phyloP scores from a whole-genome alignment of 2,888 invertebrate genomes.

The Chaitophorus viminalis region DNA sequence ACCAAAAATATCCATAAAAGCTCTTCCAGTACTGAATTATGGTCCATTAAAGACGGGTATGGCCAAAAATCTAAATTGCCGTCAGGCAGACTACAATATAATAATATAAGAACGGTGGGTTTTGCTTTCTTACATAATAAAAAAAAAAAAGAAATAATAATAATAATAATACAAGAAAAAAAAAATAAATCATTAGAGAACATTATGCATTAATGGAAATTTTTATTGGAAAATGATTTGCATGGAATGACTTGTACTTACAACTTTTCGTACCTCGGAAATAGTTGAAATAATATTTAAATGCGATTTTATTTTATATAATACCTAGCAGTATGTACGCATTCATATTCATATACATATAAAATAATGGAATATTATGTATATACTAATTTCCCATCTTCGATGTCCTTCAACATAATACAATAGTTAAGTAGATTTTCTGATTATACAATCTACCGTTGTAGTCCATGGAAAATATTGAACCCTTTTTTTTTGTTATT shows the following conservation, averaged over 20 bases:
- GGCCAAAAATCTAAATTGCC: slow-evolving; percentile 33
- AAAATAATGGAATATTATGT: not conserved
- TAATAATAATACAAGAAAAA: not conserved
- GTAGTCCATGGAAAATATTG: not conserved
- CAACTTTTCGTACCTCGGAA: not conserved
- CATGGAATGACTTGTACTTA: slow-evolving; percentile 10
- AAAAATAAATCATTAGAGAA: slow-evolving; percentile 8
- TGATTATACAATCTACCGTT: not conserved
- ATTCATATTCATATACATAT: not conserved
- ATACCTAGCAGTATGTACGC: not conserved
- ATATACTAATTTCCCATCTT: not conserved
- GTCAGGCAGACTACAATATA: not conserved
- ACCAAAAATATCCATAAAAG: slow-evolving; percentile 1
- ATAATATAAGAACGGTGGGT: not conserved
- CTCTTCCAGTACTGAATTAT: slow-evolving; percentile 27
- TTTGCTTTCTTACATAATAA: not conserved
- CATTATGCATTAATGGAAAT: slow-evolving; percentile 13
- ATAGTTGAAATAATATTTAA: not conserved
- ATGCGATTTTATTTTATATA: not conserved
- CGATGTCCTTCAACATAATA: not conserved
- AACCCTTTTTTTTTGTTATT: not conserved
- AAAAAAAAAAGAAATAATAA: not conserved
- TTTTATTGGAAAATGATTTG: slow-evolving; percentile 39
- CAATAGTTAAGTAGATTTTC: not conserved
- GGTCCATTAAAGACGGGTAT: slow-evolving; percentile 10